phyloP scores from a whole-genome alignment of 2,888 invertebrate species.

The Busseola fusca region DNA sequence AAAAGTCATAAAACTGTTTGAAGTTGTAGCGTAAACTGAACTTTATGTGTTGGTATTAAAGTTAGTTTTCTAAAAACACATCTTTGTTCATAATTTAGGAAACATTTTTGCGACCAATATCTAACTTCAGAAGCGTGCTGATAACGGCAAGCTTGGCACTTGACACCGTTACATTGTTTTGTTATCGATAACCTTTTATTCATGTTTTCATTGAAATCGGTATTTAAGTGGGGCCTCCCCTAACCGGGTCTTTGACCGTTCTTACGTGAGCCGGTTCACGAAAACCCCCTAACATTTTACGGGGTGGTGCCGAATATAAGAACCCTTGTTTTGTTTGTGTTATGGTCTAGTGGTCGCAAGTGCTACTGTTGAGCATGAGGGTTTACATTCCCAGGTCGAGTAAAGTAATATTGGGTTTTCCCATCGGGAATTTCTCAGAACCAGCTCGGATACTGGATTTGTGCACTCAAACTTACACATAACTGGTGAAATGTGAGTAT shows the following conservation, averaged over 20 bases:
- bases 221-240: constrained; percentile 43
- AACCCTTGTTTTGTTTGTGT: constrained; percentile 9
- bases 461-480: background rate
- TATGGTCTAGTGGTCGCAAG: background rate
- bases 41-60: background rate
- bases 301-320: constrained; percentile 10
- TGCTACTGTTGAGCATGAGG: background rate
- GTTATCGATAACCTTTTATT: constrained; percentile 56
- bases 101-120: constrained; percentile 19
- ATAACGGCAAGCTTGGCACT: constrained; percentile 48
- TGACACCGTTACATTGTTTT: constrained; percentile 52
- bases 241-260: constrained; percentile 43
- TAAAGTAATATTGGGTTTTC: background rate
- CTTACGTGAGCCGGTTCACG: constrained; percentile 21
- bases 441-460: background rate
- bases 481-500: too few relatives aligned
- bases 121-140: constrained; percentile 36
- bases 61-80: background rate
- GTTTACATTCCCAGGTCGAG: background rate
- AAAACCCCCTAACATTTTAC: constrained; percentile 39
- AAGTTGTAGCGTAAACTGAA: background rate
- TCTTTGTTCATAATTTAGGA: background rate
- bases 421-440: background rate
- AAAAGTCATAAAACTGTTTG: background rate
- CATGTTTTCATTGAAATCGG: constrained; percentile 42